Percentiles rank a stretch among this genome's conserved stretches.
Conservation (phyloP, 1,140 invertebrate species). For the Drosophila tristis region DNA sequence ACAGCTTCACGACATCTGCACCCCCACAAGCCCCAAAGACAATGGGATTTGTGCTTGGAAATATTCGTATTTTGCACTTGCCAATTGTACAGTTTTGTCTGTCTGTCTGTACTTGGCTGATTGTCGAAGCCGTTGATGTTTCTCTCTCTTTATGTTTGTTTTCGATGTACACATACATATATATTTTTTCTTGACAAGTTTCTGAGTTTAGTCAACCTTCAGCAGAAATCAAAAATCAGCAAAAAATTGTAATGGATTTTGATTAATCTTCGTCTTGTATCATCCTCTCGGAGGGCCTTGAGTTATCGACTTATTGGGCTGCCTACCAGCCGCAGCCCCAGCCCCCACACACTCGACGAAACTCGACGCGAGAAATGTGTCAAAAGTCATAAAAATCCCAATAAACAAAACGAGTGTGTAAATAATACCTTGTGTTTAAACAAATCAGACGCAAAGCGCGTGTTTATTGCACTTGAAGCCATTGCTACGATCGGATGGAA, state of each 20-base stretch:
- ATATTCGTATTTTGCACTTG: slow-evolving; percentile 63
- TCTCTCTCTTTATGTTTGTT: slow-evolving; percentile 23
- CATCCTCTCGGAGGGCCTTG: slow-evolving; percentile 56
- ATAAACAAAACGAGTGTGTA: slow-evolving; percentile 26
- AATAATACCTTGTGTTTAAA: slow-evolving; percentile 28
- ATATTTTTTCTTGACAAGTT: slow-evolving; percentile 53
- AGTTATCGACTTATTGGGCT: slow-evolving; percentile 65
- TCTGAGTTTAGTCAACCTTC: slow-evolving; percentile 64
- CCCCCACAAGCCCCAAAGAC: slow-evolving; percentile 50
- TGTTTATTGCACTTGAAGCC: slow-evolving; percentile 38
- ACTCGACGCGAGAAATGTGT: slow-evolving; percentile 30
- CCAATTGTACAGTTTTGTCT: slow-evolving; percentile 54
- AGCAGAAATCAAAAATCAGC: slow-evolving; percentile 20
- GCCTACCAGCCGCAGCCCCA: slow-evolving; percentile 37
- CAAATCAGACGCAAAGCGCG: slow-evolving; percentile 10
- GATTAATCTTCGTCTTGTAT: slow-evolving; percentile 59
- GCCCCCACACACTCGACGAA: slow-evolving; percentile 37
- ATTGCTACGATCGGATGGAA: slow-evolving; percentile 18
- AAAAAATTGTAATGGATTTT: slow-evolving; percentile 58
- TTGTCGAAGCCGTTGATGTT: slow-evolving; percentile 14
- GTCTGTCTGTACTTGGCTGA: not conserved
- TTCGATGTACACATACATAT: not conserved
- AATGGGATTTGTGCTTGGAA: slow-evolving; percentile 49
- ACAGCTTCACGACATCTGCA: slow-evolving; percentile 72
- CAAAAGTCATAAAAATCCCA: slow-evolving; percentile 24